A percentile compares a stretch with the other conserved stretches of the same genome.
Evolutionary conservation across 2,888 invertebrate species (phyloP).

Genomic region (Alcis repandata): DNA sequence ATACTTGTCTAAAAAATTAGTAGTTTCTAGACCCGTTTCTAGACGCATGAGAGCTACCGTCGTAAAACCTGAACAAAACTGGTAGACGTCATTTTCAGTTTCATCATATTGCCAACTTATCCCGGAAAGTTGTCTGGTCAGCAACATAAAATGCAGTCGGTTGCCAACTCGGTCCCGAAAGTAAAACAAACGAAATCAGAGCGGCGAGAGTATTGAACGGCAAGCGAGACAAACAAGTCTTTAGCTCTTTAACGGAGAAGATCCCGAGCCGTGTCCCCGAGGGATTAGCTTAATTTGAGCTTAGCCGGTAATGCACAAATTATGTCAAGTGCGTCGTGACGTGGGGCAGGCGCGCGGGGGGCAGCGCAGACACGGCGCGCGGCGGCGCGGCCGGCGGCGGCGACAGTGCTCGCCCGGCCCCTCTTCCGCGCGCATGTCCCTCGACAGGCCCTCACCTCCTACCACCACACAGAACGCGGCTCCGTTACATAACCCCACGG

Average conservation of each 20-base stretch:
- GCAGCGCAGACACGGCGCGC: slow-evolving; percentile 43
- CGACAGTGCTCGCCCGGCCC: slow-evolving; percentile 81
- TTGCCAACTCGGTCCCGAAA: slow-evolving; percentile 26
- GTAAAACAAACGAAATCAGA: slow-evolving; percentile 9
- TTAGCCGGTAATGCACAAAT: slow-evolving; percentile 59
- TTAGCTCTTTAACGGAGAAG: slow-evolving; percentile 15
- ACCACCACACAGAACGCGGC: slow-evolving; percentile 72
- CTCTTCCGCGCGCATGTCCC: slow-evolving; percentile 79
- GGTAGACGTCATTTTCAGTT: too few relatives aligned
- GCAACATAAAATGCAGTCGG: slow-evolving; percentile 5
- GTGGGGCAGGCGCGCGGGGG: slow-evolving; percentile 41
- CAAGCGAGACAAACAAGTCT: slow-evolving; percentile 23
- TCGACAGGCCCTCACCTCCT: slow-evolving; percentile 65
- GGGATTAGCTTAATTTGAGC: slow-evolving; percentile 52
- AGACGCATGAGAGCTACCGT: too few relatives aligned
- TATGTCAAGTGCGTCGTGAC: slow-evolving; percentile 52
- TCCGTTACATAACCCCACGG: slow-evolving; percentile 81
- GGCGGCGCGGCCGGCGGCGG: slow-evolving; percentile 56
- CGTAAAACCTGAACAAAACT: too few relatives aligned
- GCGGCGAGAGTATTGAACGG: slow-evolving; percentile 18
- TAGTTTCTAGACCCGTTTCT: too few relatives aligned
- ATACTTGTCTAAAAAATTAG: too few relatives aligned
- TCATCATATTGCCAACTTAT: not conserved
- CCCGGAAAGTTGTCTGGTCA: not conserved
- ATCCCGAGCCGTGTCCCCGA: slow-evolving; percentile 28